Evolutionary conservation across 2,797 vertebrate species (phyloP).

Genomic region (Intellagama lesueurii): DNA sequence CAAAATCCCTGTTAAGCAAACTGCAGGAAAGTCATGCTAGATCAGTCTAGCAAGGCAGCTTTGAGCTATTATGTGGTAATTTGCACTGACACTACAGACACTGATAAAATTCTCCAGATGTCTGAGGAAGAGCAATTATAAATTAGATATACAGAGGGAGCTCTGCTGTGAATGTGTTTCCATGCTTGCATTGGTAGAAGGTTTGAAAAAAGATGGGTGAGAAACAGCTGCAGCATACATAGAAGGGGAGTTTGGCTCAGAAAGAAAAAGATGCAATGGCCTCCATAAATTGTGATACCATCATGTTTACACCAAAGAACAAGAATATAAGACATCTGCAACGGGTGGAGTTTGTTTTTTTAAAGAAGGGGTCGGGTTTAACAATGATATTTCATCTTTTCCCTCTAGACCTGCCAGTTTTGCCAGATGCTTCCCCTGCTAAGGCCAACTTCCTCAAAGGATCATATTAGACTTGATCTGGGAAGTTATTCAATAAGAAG

Average conservation of each 20-base stretch:
- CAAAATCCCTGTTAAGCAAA: conserved; percentile 25
- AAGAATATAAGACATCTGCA: neutral
- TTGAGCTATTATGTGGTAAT: conserved; percentile 44
- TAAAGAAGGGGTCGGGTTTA: neutral
- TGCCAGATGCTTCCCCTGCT: neutral
- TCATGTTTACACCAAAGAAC: neutral
- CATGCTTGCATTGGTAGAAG: neutral
- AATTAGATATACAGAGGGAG: conserved; percentile 2
- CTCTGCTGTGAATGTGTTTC: neutral
- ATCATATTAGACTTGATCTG: neutral
- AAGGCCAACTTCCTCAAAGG: no score
- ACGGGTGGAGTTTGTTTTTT: neutral
- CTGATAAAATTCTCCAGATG: conserved; percentile 24
- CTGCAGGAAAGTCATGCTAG: conserved; percentile 20
- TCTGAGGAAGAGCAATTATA: conserved; percentile 48
- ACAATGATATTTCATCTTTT: neutral
- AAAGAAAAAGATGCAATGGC: neutral
- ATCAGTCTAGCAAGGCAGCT: conserved; percentile 34
- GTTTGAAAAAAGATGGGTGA: neutral
- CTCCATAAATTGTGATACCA: neutral
- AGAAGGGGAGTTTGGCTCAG: neutral
- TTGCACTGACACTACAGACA: conserved; percentile 33
- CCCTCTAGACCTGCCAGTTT: neutral
- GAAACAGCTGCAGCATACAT: conserved; percentile 3
- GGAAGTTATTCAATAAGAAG: neutral